Evolutionary conservation across 1,140 invertebrate genomes (phyloP).

Genomic region (Armadillidium nasatum): DNA sequence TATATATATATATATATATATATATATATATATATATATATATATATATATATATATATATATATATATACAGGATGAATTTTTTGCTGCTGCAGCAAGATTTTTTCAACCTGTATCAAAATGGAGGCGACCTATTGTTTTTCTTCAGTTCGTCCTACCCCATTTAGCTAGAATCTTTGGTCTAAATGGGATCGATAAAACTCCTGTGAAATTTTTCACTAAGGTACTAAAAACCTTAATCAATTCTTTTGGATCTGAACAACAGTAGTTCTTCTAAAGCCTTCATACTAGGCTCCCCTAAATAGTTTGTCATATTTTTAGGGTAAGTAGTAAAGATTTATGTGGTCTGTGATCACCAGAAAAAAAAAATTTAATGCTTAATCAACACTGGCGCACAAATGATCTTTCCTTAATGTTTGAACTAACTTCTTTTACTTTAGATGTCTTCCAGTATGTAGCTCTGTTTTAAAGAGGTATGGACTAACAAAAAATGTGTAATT

Average conservation of each 20-base stretch:
- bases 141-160: slow-evolving; percentile 49
- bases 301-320: slow-evolving; percentile 6
- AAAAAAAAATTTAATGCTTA: not conserved
- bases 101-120: slow-evolving; percentile 34
- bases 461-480: no score
- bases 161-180: slow-evolving; percentile 36
- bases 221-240: slow-evolving; percentile 41
- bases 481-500: not conserved
- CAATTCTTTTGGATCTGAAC: not conserved
- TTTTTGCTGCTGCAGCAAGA: slow-evolving; percentile 37
- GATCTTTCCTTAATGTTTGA: not conserved
- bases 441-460: not conserved
- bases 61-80: slow-evolving; percentile 34
- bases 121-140: slow-evolving; percentile 41
- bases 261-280: not conserved
- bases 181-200: slow-evolving; percentile 36
- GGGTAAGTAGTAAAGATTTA: not conserved
- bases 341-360: not conserved
- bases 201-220: slow-evolving; percentile 46
- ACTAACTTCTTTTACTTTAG: not conserved
- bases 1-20: no score
- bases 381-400: not conserved
- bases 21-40: no score
- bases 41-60: no score
- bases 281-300: not conserved